A percentile compares a stretch with the other conserved stretches of the same genome.
These are phyloP conservation scores for Micromesistius poutassou DNA, from an alignment of 2,797 vertebrate species.

Conservation along the genomic window DNA sequence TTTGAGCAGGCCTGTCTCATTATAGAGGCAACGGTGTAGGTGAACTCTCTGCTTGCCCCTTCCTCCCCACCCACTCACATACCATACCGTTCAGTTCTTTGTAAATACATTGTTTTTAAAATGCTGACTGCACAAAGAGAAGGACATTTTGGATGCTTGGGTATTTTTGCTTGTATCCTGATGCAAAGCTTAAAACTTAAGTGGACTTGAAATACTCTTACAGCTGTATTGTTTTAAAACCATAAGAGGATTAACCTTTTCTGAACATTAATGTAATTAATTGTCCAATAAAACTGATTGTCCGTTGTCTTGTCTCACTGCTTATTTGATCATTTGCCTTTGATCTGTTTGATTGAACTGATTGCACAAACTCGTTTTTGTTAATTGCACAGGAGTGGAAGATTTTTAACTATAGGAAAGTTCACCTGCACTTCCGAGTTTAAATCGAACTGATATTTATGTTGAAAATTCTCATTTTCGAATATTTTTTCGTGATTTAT, in stretches of 20 bases:
- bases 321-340: constrained; percentile 12
- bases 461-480: too few species aligned
- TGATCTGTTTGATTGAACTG: not conserved
- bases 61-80: constrained; percentile 41
- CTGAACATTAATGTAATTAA: constrained; percentile 67
- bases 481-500: not conserved
- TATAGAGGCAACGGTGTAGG: constrained; percentile 99
- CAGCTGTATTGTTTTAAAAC: constrained; percentile 74
- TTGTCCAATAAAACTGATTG: constrained; percentile 77
- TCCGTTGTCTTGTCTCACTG: constrained; percentile 45
- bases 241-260: constrained; percentile 56
- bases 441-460: too few species aligned
- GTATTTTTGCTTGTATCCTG: constrained; percentile 78
- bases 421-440: not conserved
- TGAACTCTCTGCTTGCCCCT: constrained; percentile 71
- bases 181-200: constrained; percentile 74
- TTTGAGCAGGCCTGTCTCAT: constrained; percentile 99
- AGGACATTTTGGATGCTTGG: constrained; percentile 77
- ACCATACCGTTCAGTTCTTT: constrained; percentile 77
- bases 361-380: not conserved
- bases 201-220: constrained; percentile 64
- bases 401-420: not conserved
- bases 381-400: not conserved
- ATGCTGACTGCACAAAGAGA: constrained; percentile 81
- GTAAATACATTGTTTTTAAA: constrained; percentile 95